These are phyloP conservation scores for Epinotia brunnichana DNA, from an alignment of 2,888 invertebrate genomes.

Conservation along the genomic window DNA sequence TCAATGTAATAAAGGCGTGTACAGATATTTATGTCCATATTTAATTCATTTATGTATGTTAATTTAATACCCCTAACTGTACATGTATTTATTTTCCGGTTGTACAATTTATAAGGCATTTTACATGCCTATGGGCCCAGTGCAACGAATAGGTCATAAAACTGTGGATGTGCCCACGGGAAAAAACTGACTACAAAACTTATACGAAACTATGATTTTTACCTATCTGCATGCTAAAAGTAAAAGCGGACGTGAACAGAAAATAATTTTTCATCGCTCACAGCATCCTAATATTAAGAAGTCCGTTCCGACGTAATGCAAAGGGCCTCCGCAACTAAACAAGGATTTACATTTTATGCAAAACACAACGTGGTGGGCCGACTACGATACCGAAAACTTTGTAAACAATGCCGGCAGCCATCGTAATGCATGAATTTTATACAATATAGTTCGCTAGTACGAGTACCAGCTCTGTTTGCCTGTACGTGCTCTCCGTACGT, in stretches of 20 bases:
- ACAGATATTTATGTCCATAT: no score
- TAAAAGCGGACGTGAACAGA: background rate
- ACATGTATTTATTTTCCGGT: no score
- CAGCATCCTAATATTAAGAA: slow-evolving; percentile 31
- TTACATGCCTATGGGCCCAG: no score
- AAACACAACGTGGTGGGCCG: slow-evolving; percentile 22
- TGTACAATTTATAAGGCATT: no score
- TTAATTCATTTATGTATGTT: no score
- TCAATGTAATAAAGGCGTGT: no score
- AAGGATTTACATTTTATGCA: slow-evolving; percentile 43
- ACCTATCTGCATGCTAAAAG: background rate
- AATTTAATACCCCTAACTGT: no score
- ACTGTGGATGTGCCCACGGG: no score
- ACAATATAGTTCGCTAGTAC: slow-evolving; percentile 29
- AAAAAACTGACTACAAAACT: no score
- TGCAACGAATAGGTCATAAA: no score
- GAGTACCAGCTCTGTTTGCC: slow-evolving; percentile 15
- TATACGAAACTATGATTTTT: no score
- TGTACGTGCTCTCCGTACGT: slow-evolving; percentile 35
- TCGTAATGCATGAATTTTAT: slow-evolving; percentile 36
- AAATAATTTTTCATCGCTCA: background rate
- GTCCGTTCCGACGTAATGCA: slow-evolving; percentile 29
- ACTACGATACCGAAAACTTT: slow-evolving; percentile 28
- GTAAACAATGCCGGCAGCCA: slow-evolving; percentile 34
- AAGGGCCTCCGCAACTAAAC: slow-evolving; percentile 32